Percentiles rank a stretch among this genome's conserved stretches.
Conservation (phyloP, 2,888 invertebrate species). For the Deilephila elpenor region DNA sequence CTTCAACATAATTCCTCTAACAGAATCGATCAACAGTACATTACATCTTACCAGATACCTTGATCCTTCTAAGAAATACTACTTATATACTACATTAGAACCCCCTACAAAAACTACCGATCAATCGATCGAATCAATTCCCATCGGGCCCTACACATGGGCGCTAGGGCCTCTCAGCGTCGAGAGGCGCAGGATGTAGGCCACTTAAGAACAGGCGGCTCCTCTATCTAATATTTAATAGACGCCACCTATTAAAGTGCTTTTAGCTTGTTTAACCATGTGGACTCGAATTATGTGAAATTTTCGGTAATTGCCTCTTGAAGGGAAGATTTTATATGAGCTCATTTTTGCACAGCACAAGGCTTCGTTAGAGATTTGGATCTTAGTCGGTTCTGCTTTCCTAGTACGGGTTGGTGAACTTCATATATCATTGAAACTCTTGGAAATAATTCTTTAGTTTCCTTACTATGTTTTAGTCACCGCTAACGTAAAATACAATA, state of each 20-base stretch:
- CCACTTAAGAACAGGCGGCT: constrained; percentile 38
- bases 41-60: too few species aligned
- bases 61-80: too few species aligned
- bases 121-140: constrained; percentile 19
- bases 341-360: background rate
- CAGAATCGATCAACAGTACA: too few species aligned
- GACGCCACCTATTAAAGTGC: constrained; percentile 37
- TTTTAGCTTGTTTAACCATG: constrained; percentile 17
- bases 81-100: background rate
- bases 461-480: too few species aligned
- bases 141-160: constrained; percentile 19
- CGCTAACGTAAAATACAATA: too few species aligned
- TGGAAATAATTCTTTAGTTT: too few species aligned
- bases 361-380: background rate
- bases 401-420: too few species aligned
- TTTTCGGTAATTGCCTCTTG: constrained; percentile 13
- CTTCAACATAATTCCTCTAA: too few species aligned
- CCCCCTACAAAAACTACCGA: background rate
- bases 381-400: too few species aligned
- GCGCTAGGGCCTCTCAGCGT: constrained; percentile 9
- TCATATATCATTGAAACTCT: too few species aligned
- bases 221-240: constrained; percentile 42
- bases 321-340: too few species aligned
- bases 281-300: constrained; percentile 16
- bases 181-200: constrained; percentile 38